Percentiles rank a stretch among this genome's conserved stretches.
Conservation (phyloP, 2,888 invertebrate genomes). For the Exocentrus adspersus region DNA sequence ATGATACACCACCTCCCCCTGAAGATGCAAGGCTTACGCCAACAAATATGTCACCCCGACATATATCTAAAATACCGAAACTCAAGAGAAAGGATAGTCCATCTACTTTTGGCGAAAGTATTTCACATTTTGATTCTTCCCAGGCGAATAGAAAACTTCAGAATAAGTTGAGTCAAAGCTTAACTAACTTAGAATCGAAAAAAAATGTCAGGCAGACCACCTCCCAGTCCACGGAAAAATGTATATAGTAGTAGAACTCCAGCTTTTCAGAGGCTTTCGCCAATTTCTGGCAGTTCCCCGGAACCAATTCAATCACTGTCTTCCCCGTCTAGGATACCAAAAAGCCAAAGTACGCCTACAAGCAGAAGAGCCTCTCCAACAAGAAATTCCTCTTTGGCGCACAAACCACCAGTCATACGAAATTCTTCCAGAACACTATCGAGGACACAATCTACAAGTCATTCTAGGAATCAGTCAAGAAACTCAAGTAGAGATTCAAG, state of each 20-base stretch:
- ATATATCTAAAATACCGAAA: conserved; percentile 54
- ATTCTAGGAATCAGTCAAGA: conserved; percentile 40
- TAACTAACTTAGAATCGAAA: conserved; percentile 54
- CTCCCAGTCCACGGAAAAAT: conserved; percentile 49
- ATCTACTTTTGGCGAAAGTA: conserved; percentile 53
- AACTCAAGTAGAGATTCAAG: conserved; percentile 56
- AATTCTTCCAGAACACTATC: conserved; percentile 41
- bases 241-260: conserved; percentile 43
- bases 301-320: conserved; percentile 60
- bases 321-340: conserved; percentile 59
- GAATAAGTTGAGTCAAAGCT: conserved; percentile 57
- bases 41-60: conserved; percentile 33
- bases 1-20: conserved; percentile 57
- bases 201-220: conserved; percentile 47
- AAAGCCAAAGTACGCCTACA: conserved; percentile 55
- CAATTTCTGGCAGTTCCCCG: conserved; percentile 61
- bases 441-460: conserved; percentile 43
- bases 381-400: conserved; percentile 37
- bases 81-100: conserved; percentile 49
- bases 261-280: conserved; percentile 58
- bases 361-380: conserved; percentile 54
- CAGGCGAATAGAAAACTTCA: conserved; percentile 47
- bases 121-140: conserved; percentile 46
- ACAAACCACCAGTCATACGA: conserved; percentile 41
- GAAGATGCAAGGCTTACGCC: conserved; percentile 42